Percentiles rank a stretch among this genome's conserved stretches.
Evolutionary conservation across 2,113 vertebrate genomes (phyloP).

Genomic region (Sapayoa aenigma): DNA sequence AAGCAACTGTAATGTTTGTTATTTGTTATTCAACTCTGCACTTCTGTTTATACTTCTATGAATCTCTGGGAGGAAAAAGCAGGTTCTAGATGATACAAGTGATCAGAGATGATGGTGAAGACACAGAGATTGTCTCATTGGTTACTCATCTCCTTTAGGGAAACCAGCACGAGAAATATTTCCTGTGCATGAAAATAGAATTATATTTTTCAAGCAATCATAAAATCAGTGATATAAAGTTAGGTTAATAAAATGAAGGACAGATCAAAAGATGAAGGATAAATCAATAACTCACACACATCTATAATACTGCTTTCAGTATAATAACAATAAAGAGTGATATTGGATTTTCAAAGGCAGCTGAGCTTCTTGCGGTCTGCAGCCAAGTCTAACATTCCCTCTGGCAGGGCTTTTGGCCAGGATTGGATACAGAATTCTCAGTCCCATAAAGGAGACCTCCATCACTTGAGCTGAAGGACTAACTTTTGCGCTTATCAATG

Average conservation of each 20-base stretch:
- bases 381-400: neutral
- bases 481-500: neutral
- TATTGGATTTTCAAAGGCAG: neutral
- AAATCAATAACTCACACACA: conserved; percentile 14
- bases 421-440: neutral
- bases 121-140: neutral
- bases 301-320: neutral
- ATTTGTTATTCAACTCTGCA: neutral
- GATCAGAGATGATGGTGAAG: neutral
- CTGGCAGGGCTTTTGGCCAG: neutral
- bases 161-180: neutral
- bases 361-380: neutral
- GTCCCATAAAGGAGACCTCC: neutral
- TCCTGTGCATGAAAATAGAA: neutral
- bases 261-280: conserved; percentile 28
- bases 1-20: neutral
- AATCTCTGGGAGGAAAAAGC: neutral
- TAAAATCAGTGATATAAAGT: conserved; percentile 5
- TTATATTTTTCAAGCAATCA: conserved; percentile 21
- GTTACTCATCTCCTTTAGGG: neutral
- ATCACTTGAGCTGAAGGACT: neutral
- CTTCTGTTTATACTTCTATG: neutral
- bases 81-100: neutral
- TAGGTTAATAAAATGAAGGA: conserved; percentile 41
- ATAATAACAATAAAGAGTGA: neutral